Base-by-base conservation (phyloP, 2,113 vertebrate species). In the Pipa parva region DNA sequence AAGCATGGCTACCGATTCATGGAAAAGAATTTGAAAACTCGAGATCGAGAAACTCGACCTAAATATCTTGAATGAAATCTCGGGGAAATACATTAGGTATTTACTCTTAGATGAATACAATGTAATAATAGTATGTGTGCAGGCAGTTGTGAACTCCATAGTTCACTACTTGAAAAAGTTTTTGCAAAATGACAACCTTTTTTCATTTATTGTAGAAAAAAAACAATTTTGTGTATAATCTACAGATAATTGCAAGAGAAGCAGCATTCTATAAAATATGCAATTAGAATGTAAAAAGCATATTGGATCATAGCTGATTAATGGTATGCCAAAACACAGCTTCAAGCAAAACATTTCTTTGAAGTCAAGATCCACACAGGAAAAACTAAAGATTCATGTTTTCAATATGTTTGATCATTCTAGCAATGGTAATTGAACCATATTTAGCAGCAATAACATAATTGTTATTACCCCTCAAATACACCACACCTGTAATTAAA, bases 261-360 rank as follows among this genome's bases (percentile, higher is more conserved):
- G 31, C 10, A 52, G 56, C 29, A 59, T 52, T 17, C 48, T 27
- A 52, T 37, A n/a, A 59, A 68, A 58, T 68, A 18, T 59, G 56
- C 46, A 52, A 52, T 60, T 68, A 39, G 24, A 59, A 39, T 68
- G 24, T 60, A 6, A 50, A 68, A 42, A 39, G 31, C 56, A 60
- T 28, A 68, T 68, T 51, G 50, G 56, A 51, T n/a, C 31, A 27
- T 51, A 68, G 28, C 56, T 68, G 65, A 68, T 68, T 68, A 68
- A 68, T 68, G 56, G 25, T 13, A 50, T 60, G 57, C 65, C 56
- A 68, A 51, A 60, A 68, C 37, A 22, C 56, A 21, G 65, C 65
- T 60, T 59, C 48, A 18, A 68, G 65, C 65, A 59, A 68, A 59
- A 60, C 31, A 59, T 49, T 60, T 59, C 65, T 68, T 68, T 68